phyloP scores from a whole-genome alignment of 2,888 invertebrate genomes.

The Pristionchus entomophagus region DNA sequence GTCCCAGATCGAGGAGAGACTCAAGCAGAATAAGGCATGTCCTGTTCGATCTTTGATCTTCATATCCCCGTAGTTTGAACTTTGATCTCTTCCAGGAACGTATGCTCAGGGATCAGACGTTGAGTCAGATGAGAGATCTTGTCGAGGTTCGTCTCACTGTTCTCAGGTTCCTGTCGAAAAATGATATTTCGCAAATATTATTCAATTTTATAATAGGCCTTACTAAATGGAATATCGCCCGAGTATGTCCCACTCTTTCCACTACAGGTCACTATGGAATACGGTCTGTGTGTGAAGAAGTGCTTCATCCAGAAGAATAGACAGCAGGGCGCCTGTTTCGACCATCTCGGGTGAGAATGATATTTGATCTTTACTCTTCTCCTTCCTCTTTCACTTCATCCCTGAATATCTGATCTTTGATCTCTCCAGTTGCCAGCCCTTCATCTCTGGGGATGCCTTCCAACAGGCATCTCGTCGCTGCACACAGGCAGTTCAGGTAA shows the following conservation, averaged over 20 bases:
- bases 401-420: constrained; percentile 16
- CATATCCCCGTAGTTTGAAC: background rate
- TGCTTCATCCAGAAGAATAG: constrained; percentile 70
- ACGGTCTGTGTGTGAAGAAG: constrained; percentile 69
- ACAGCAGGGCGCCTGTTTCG: constrained; percentile 68
- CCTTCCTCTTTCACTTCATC: too few relatives aligned
- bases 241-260: too few relatives aligned
- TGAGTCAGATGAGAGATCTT: constrained; percentile 44
- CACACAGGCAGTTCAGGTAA: constrained; percentile 62
- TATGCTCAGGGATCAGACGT: constrained; percentile 41
- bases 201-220: background rate
- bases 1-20: constrained; percentile 8
- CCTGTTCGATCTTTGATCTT: background rate
- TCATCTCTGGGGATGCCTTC: constrained; percentile 64
- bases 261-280: constrained; percentile 64
- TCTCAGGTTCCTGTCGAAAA: background rate
- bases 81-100: background rate
- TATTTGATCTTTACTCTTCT: background rate
- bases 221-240: background rate
- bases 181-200: background rate
- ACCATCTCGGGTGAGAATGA: constrained; percentile 59
- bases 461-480: constrained; percentile 65
- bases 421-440: constrained; percentile 65
- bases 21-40: constrained; percentile 40
- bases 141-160: background rate